Evolutionary conservation across 2,888 invertebrate species (phyloP).

Genomic region (Lathronympha strigana): DNA sequence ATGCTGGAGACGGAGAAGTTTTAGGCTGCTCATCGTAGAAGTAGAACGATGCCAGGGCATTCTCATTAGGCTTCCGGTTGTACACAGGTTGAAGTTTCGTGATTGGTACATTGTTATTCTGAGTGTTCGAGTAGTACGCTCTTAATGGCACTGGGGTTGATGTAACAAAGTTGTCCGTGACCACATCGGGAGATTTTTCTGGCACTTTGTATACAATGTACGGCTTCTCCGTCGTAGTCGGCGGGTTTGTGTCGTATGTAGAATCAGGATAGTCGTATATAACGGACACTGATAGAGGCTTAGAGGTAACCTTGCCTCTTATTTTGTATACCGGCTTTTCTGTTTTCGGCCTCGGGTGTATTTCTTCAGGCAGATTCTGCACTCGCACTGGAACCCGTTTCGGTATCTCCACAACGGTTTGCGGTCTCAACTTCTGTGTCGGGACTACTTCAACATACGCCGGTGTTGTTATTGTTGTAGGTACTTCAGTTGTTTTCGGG

Average conservation of each 20-base stretch:
- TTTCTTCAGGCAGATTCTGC: constrained; percentile 72
- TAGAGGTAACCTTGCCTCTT: constrained; percentile 78
- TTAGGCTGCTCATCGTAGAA: constrained; percentile 87
- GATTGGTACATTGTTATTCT: constrained; percentile 81
- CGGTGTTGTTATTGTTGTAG: constrained; percentile 70
- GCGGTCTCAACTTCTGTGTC: constrained; percentile 68
- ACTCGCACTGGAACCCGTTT: constrained; percentile 75
- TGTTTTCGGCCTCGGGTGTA: constrained; percentile 69
- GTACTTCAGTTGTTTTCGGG: constrained; percentile 68
- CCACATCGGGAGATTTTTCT: constrained; percentile 63
- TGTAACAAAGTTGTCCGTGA: constrained; percentile 73
- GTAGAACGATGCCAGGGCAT: constrained; percentile 85
- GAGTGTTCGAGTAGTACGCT: constrained; percentile 84
- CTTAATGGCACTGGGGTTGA: constrained; percentile 86
- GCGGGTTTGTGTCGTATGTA: constrained; percentile 72
- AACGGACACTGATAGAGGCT: constrained; percentile 78
- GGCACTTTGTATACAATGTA: constrained; percentile 80
- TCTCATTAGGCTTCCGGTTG: constrained; percentile 71
- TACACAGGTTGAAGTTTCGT: constrained; percentile 81
- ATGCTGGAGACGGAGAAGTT: constrained; percentile 83
- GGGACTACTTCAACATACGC: constrained; percentile 72
- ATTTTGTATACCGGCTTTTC: constrained; percentile 77
- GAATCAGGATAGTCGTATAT: constrained; percentile 78
- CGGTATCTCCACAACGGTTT: constrained; percentile 64
- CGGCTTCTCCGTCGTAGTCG: constrained; percentile 77